Evolutionary conservation across 2,797 vertebrate species (phyloP), one percentile per base, ranked within the genome.

Genomic region (Hoplostethus mediterraneus): DNA sequence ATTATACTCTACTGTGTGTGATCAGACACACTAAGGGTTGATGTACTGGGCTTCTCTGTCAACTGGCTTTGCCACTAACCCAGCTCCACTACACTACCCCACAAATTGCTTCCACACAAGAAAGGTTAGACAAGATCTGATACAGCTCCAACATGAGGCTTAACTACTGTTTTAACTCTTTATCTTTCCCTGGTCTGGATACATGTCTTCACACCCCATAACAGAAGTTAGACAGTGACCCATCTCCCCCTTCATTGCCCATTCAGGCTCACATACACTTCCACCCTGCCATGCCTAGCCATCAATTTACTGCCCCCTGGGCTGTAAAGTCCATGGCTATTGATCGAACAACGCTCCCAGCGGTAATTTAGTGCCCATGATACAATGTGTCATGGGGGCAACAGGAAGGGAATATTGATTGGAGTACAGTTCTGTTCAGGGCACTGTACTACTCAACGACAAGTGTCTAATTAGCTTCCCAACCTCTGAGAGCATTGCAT

Each of bases 321-420:
- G 82, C 77, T 74, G 80, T 88, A 77, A 78, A 91, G 85, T 89
- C 93, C 91, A 93, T 89, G 89, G 54, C 25, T 93, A 95, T 95
- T 92, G 95, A 96, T 96, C 91, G 90, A 79, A 78, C 77, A 88
- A 74, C 28, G 79, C 85, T 88, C 72, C 60, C 66, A 85, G 90
- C 42, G 85, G 89, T 94, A 93, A 96, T 95, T 95, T 92, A 93
- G 90, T 86, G 85, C 83, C 77, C 73, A 69, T 74, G 85, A 87
- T 88, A 64, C 67, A 73, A 86, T 90, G 75, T 91, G 92, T 92
- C 87, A 89, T 67, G 49, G 79, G 0, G 60, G 25, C 91, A 90
- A 89, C 86, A 90, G 93, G 86, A 80, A 85, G 71, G 81, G 84
- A 80, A 81, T 88, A 94, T 89, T 42, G 93, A 92, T 89, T 82